Conservation (phyloP, 2,113 vertebrate species). For the Ramphastos sulfuratus region DNA sequence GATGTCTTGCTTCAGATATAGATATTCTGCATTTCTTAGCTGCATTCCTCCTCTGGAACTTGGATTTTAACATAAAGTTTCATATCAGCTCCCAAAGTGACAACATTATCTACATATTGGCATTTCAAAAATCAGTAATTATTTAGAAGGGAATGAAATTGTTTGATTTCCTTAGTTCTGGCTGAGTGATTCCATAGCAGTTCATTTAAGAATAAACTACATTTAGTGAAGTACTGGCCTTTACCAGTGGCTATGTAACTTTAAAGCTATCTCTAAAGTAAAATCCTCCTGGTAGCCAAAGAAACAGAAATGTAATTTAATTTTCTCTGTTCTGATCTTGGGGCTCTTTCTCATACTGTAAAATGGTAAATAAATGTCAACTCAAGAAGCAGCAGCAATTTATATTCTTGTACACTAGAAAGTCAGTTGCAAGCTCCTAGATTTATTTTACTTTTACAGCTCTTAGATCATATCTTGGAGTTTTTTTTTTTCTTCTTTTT, state of each 20-base stretch:
- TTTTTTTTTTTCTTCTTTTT: background rate
- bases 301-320: constrained; percentile 51
- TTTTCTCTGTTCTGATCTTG: constrained; percentile 58
- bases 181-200: background rate
- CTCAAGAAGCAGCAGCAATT: constrained; percentile 41
- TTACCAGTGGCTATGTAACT: background rate
- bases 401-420: constrained; percentile 40
- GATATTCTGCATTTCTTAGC: background rate
- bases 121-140: background rate
- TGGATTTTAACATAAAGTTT: background rate
- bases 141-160: background rate
- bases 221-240: background rate
- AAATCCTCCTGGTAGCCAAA: background rate
- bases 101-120: background rate
- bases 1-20: background rate
- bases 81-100: background rate
- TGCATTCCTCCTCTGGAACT: background rate
- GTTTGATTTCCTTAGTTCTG: background rate
- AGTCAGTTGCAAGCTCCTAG: constrained; percentile 44
- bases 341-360: constrained; percentile 30
- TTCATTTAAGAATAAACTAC: background rate
- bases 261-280: constrained; percentile 41
- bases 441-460: constrained; percentile 61
- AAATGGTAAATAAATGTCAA: constrained; percentile 66
- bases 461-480: background rate